Evolutionary conservation across 2,113 vertebrate species (phyloP), one percentile per base, ranked within the genome.

Genomic region (Rhinopithecus roxellana): DNA sequence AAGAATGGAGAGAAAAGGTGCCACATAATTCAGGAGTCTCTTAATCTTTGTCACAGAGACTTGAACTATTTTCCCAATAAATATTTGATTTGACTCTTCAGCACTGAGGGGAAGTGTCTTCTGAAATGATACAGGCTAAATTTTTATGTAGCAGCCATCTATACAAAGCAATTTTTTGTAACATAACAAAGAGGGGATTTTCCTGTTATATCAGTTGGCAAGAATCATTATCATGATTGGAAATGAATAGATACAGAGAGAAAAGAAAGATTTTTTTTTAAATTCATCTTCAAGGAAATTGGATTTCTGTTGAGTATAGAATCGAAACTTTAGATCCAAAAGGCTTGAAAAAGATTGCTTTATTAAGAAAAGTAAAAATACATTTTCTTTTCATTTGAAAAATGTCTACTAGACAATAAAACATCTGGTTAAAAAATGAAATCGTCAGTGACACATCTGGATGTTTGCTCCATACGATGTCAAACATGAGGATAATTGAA

Each of bases 291-390:
- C 79, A 91, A 95, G 23, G 70, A 75, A 25, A 57, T 81, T 95
- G 50, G 52, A 95, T 98, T 97, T 97, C 23, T 25, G 43, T 84
- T 95, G 90, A 97, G 82, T 86, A 90, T 20, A 78, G 32, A 97
- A 57, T 81, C 94, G 77, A 98, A 9, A 78, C 96, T 67, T 85
- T 90, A 59, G 32, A 94, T 89, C 14, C 86, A 78, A 94, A 96
- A 96, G 89, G 48, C 77, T 97, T 22, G 10, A 97, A 96, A 98
- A 98, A 94, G 30, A 61, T 91, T 20, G 90, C 97, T 98, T 98
- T 98, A 98, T 97, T 98, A 98, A 97, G 89, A 98, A 97, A 97
- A 97, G 70, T 43, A 40, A 85, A 67, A 40, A 72, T 25, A 52
- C 35, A 1, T 48, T 18, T 75, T 40, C 40, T 95, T 82, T 94